Evolutionary conservation across 2,888 invertebrate species (phyloP).

Genomic region (Lingula anatina): DNA sequence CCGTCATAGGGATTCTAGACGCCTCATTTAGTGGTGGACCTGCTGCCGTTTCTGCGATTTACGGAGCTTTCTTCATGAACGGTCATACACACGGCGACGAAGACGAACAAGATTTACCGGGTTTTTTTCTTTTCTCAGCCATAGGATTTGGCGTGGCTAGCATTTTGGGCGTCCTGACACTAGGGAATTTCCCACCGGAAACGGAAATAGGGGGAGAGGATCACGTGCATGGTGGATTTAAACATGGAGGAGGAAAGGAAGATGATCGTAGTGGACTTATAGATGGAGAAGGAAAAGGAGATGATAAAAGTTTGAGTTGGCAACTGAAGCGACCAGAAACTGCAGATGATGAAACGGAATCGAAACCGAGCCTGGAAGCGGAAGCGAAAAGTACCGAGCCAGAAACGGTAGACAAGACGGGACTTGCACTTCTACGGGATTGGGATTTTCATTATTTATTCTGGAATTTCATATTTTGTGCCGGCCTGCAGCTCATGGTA

Average conservation of each 20-base stretch:
- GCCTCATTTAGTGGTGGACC: constrained; percentile 33
- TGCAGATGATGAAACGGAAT: too few species aligned
- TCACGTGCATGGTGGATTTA: too few species aligned
- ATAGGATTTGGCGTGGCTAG: constrained; percentile 20
- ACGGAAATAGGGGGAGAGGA: too few species aligned
- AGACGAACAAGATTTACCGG: constrained; percentile 26
- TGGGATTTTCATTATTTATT: constrained; percentile 29
- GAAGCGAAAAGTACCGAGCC: constrained; percentile 5
- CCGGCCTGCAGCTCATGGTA: constrained; percentile 28
- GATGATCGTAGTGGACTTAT: too few species aligned
- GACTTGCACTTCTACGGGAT: constrained; percentile 16
- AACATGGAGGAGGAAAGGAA: neutral
- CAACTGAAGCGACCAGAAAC: too few species aligned
- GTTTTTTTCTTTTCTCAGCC: constrained; percentile 25
- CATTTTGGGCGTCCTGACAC: constrained; percentile 18
- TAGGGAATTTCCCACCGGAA: constrained; percentile 14
- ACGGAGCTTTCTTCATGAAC: constrained; percentile 19
- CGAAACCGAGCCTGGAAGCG: constrained; percentile 4
- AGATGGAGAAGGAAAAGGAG: too few species aligned
- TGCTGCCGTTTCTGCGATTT: constrained; percentile 23
- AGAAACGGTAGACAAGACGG: constrained; percentile 17
- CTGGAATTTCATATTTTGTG: constrained; percentile 30
- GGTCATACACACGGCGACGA: constrained; percentile 20
- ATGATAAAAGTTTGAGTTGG: too few species aligned
- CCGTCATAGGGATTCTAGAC: constrained; percentile 26